Evolutionary conservation across 2,113 vertebrate genomes (phyloP).

Genomic region (rabbit (Oryctolagus cuniculus)): DNA sequence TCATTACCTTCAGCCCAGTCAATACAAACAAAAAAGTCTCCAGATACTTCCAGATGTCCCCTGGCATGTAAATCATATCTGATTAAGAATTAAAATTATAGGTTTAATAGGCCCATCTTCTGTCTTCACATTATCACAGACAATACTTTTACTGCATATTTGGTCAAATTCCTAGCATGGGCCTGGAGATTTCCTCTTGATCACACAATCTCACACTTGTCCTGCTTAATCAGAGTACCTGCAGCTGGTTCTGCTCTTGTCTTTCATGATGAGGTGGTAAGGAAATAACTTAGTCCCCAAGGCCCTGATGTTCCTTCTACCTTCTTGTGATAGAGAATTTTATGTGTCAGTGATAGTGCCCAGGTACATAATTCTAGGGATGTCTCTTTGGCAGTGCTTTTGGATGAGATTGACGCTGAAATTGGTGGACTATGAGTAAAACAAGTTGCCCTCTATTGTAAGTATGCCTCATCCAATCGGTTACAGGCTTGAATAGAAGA

Average conservation of each 20-base stretch:
- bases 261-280: neutral
- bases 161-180: neutral
- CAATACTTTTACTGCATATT: neutral
- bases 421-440: neutral
- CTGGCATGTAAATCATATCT: neutral
- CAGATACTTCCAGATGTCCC: neutral
- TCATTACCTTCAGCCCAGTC: neutral
- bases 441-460: neutral
- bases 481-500: neutral
- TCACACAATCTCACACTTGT: neutral
- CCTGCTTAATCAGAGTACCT: neutral
- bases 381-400: neutral
- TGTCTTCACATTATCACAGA: neutral
- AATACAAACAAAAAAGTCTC: neutral
- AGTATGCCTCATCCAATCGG: neutral
- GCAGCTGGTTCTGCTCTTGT: neutral
- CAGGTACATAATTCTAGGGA: neutral
- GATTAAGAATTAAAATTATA: neutral
- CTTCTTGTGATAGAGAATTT: neutral
- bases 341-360: neutral
- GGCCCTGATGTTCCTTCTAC: neutral
- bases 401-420: constrained; percentile 27
- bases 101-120: neutral
- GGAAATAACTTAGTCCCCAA: neutral
- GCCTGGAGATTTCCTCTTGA: neutral